phyloP scores from a whole-genome alignment of 2,797 vertebrate species.

The Miichthys miiuy region DNA sequence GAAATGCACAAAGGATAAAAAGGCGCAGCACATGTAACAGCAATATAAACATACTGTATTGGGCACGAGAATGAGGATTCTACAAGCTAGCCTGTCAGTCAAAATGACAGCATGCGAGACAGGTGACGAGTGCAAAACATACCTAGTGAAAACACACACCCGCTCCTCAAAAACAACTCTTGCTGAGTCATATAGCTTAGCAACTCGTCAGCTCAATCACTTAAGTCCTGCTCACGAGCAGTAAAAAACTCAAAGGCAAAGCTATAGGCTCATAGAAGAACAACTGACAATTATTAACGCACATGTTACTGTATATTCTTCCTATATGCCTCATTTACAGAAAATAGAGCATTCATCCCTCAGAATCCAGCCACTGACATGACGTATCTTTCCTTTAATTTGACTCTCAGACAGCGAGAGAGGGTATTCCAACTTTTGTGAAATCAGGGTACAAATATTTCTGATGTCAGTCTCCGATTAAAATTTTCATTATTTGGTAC shows the following conservation, averaged over 20 bases:
- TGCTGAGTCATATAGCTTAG: neutral
- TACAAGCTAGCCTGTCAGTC: constrained; percentile 29
- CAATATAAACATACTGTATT: too few relatives aligned
- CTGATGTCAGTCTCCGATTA: constrained; percentile 23
- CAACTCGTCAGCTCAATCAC: neutral
- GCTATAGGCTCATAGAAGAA: neutral
- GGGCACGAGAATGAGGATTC: constrained; percentile 20
- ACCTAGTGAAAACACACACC: neutral
- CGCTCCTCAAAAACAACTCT: neutral
- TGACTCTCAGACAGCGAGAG: constrained; percentile 4
- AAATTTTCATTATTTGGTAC: constrained; percentile 47
- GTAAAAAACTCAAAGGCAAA: neutral
- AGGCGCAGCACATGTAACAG: constrained; percentile 28
- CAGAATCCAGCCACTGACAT: constrained; percentile 15
- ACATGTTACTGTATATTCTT: constrained; percentile 7
- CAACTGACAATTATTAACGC: constrained; percentile 4
- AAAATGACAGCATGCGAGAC: constrained; percentile 19
- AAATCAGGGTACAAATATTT: constrained; percentile 32
- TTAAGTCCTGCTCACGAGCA: neutral
- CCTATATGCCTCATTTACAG: constrained; percentile 28
- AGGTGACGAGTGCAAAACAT: constrained; percentile 11
- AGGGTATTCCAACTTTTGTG: constrained; percentile 1
- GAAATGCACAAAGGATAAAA: constrained; percentile 11
- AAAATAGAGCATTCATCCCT: constrained; percentile 10
- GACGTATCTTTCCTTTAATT: constrained; percentile 22